Base-by-base conservation (phyloP, 1,140 invertebrate species). In the Pachyrhynchus sulphureomaculatus region DNA sequence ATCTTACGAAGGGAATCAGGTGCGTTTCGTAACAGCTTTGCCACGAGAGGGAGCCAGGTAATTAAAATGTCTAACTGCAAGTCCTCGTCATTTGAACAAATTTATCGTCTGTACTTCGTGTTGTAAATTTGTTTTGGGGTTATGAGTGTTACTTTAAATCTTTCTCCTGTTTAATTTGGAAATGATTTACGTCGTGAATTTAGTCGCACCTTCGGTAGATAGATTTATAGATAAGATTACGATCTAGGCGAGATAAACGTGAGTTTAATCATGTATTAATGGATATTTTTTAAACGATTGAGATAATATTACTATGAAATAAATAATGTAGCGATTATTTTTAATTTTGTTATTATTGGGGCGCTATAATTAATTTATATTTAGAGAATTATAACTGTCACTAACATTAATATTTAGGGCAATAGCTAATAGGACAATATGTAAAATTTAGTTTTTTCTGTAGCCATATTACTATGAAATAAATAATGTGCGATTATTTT, bases 31-130 rank as follows among this genome's bases (percentile, higher is more conserved):
- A 56, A 49, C 12, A 20, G 39, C 33, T 23, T 56, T 33, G 17
- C 48, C 51, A 45, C 55, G 39, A 57, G 49, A 61, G 63, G 65
- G 53, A 51, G 55, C 39, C 41, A 34, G 48, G 68, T 71, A 71
- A 71, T 71, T 71, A 71, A 71, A 71, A 69, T 69, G 69, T 71
- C 69, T 66, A 58, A 64, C 49, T 51, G 68, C 68, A 68, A 67
- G 62, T 67, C 56, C 68, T 67, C 66, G 68, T 69, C 69, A 69
- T 64, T 67, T 53, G 53, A 59, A 71, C 63, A 66, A 71, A 71
- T 71, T 71, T 71, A 71, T 71, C 59, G 69, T 68, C 64, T 59
- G 64, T 69, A 68, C 65, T 64, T 65, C 64, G 66, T 64, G 65
- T 65, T 68, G 60, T 45, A 65, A 69, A 71, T 69, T 71, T 71